phyloP scores from a whole-genome alignment of 2,113 vertebrate genomes.

The Microcebus murinus region DNA sequence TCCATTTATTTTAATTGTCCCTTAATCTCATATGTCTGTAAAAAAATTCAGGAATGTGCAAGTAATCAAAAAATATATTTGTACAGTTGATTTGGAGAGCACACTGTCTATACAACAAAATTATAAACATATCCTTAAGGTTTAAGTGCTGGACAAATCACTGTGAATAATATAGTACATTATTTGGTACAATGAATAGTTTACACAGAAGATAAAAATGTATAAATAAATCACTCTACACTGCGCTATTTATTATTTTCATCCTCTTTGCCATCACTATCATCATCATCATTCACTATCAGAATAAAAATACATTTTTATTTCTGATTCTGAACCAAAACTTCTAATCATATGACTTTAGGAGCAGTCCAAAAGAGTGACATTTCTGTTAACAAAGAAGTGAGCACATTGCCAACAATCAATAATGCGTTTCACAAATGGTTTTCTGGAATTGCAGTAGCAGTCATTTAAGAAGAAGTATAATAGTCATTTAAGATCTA shows the following conservation, averaged over 20 bases:
- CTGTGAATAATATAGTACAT: neutral
- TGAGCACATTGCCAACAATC: neutral
- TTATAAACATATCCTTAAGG: neutral
- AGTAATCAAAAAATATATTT: constrained; percentile 20
- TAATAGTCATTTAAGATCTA: constrained; percentile 15
- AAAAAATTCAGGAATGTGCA: constrained; percentile 12
- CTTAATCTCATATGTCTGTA: neutral
- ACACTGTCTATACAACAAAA: neutral
- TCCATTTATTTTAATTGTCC: neutral
- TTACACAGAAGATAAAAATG: neutral
- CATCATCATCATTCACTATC: neutral
- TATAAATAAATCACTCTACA: neutral
- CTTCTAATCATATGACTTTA: neutral
- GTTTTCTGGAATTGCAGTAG: neutral
- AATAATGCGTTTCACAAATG: constrained; percentile 12
- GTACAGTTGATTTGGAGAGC: neutral
- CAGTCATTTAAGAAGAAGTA: neutral
- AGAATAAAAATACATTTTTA: constrained; percentile 9
- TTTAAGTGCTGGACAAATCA: neutral
- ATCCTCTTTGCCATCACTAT: neutral
- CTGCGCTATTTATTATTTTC: constrained; percentile 3
- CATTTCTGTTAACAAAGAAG: constrained; percentile 54
- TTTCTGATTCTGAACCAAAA: constrained; percentile 28
- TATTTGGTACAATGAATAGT: constrained; percentile 11
- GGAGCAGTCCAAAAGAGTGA: neutral